A percentile compares a stretch with the other conserved stretches of the same genome.
Evolutionary conservation across 1,140 invertebrate genomes (phyloP).

Genomic region (Drosophila chauvacae): DNA sequence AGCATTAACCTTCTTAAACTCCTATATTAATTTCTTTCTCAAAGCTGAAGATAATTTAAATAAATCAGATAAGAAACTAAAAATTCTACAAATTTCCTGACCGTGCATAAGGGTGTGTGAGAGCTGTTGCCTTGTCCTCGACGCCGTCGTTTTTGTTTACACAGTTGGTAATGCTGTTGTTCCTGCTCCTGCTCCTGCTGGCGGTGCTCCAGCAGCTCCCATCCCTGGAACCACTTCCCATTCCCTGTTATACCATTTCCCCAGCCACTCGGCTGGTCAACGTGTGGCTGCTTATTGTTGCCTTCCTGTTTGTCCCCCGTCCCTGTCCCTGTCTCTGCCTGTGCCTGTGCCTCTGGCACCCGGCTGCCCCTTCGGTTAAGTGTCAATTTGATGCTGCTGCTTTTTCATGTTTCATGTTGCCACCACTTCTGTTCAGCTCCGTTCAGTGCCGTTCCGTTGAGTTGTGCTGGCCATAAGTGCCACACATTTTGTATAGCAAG

Average conservation of each 20-base stretch:
- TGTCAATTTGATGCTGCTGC: constrained; percentile 80
- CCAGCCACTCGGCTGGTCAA: constrained; percentile 62
- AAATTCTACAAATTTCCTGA: not conserved
- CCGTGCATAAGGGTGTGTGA: constrained; percentile 20
- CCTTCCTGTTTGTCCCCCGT: constrained; percentile 5
- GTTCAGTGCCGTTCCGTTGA: constrained; percentile 18
- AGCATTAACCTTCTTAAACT: not conserved
- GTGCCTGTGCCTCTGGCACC: not conserved
- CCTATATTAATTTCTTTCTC: too few relatives aligned
- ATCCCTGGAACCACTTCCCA: constrained; percentile 20
- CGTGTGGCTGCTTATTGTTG: constrained; percentile 72
- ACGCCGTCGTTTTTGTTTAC: constrained; percentile 74
- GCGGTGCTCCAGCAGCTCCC: constrained; percentile 37
- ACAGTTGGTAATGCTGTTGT: constrained; percentile 59
- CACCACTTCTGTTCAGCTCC: constrained; percentile 34
- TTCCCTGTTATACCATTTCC: constrained; percentile 1
- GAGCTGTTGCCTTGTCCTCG: constrained; percentile 14
- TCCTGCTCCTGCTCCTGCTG: constrained; percentile 40
- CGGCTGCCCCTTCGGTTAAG: constrained; percentile 57
- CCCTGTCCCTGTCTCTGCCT: not conserved
- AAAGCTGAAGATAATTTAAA: too few relatives aligned
- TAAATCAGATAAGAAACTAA: too few relatives aligned
- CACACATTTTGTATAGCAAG: constrained; percentile 80
- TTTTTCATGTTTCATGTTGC: constrained; percentile 77
- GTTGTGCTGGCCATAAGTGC: constrained; percentile 74